Percentiles rank a stretch among this genome's conserved stretches.
Evolutionary conservation across 2,113 vertebrate genomes (phyloP).

Genomic region (Sphaerodactylus townsendi): DNA sequence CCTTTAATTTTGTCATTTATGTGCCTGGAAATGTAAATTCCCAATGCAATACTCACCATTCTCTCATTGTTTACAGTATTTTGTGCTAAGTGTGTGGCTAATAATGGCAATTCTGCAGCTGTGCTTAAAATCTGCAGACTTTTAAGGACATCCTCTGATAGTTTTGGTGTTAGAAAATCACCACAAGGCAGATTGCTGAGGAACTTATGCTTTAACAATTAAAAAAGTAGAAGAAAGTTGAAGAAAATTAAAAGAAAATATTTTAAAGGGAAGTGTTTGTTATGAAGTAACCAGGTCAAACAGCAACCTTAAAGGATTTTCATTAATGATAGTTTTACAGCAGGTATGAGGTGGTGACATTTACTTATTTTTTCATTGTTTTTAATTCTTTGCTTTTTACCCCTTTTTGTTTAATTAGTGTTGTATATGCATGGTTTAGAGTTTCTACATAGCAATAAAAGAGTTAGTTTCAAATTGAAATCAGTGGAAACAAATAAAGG

Average conservation of each 20-base stretch:
- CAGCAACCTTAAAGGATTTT: neutral
- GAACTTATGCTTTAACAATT: neutral
- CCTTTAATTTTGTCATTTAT: slow-evolving; percentile 14
- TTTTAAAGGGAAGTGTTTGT: neutral
- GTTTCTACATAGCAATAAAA: too few species aligned
- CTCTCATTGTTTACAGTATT: neutral
- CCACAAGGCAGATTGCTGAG: neutral
- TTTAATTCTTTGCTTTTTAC: too few species aligned
- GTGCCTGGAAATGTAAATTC: slow-evolving; percentile 9
- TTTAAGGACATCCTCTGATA: neutral
- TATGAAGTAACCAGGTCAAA: neutral
- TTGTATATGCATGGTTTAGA: too few species aligned
- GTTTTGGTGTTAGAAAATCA: neutral
- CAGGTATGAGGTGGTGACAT: too few species aligned
- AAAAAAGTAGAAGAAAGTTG: neutral
- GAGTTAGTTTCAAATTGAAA: too few species aligned
- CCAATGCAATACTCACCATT: neutral
- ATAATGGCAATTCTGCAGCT: neutral
- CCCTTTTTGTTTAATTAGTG: too few species aligned
- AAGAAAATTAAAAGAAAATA: neutral
- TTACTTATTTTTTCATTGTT: too few species aligned
- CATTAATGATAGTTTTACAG: neutral
- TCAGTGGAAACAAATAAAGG: too few species aligned
- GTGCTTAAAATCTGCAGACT: neutral
- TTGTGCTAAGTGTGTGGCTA: neutral